Base-by-base conservation (phyloP, 2,888 invertebrate species). In the Eupithecia dodoneata region DNA sequence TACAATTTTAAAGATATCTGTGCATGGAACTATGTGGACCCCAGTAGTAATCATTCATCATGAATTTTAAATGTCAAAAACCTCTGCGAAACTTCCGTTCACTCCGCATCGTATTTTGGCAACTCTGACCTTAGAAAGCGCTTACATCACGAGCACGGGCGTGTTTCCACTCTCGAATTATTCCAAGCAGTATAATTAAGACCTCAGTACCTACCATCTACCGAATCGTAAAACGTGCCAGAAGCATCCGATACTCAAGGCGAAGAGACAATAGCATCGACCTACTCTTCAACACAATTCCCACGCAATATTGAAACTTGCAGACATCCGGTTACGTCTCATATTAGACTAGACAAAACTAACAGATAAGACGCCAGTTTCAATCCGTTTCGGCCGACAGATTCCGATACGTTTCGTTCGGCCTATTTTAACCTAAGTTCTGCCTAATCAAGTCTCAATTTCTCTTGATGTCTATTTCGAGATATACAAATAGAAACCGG, bases 121-220 rank as follows among this genome's bases (percentile, higher is more conserved):
- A 71, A 65, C 72, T 66, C 52, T 75, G 66, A 76, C 67, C 78
- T 72, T 69, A 74, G 69, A 74, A 74, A 74, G 71, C 18, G 65
- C 73, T 78, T 72, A 76, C 49, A 30, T 78, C 76, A 78, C 70
- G 67, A 59, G 42, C 71, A 78, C 65, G 71, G 30, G 44, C 69
- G 74, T 72, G 74, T 74, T 63, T 65, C 45, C 59, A 76, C 71
- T 71, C 76, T 72, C 65, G 74, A 76, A 76, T 73, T 66, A 59
- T 74, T 71, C 72, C 72, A 76, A 76, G 74, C 83, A 83, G 83
- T 85, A 87, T 90, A 90, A 91, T 90, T 89, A 91, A 87, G 87
- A 87, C 85, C 85, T 83, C 84, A 77, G 81, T 69, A 69, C 66
- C 69, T 45, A 67, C 69, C n/a, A 47, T 47, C 69, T 47, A 81